phyloP scores from a whole-genome alignment of 2,113 vertebrate species.

The Bubo bubo region DNA sequence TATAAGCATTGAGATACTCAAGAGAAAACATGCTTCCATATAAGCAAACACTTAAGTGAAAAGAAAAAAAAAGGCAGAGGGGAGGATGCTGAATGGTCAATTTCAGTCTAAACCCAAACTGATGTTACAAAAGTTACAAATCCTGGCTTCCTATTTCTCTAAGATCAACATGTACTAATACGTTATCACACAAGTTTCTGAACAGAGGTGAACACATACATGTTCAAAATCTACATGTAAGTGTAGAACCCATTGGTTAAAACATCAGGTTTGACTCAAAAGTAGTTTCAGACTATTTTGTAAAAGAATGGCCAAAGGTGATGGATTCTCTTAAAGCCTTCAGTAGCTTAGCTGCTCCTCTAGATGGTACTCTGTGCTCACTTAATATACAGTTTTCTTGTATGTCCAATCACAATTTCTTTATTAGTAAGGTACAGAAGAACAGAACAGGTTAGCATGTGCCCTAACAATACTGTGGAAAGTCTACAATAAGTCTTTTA shows the following conservation, averaged over 20 bases:
- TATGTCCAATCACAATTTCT: background rate
- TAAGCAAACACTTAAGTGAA: background rate
- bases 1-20: background rate
- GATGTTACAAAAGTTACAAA: background rate
- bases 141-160: background rate
- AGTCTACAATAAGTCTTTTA: background rate
- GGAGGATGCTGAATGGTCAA: background rate
- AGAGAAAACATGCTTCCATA: background rate
- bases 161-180: background rate
- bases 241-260: background rate
- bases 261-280: background rate
- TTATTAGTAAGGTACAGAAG: background rate
- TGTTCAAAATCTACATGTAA: background rate
- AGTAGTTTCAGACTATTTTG: background rate
- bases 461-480: background rate
- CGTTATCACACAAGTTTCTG: background rate
- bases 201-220: background rate
- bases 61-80: background rate
- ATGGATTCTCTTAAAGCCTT: background rate
- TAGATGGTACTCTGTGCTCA: slow-evolving; percentile 45
- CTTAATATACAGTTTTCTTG: background rate
- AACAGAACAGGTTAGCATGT: background rate
- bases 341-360: slow-evolving; percentile 26
- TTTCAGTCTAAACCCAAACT: background rate
- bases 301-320: background rate